Base-by-base conservation (phyloP, 2,888 invertebrate species). In the Tribolium freemani region DNA sequence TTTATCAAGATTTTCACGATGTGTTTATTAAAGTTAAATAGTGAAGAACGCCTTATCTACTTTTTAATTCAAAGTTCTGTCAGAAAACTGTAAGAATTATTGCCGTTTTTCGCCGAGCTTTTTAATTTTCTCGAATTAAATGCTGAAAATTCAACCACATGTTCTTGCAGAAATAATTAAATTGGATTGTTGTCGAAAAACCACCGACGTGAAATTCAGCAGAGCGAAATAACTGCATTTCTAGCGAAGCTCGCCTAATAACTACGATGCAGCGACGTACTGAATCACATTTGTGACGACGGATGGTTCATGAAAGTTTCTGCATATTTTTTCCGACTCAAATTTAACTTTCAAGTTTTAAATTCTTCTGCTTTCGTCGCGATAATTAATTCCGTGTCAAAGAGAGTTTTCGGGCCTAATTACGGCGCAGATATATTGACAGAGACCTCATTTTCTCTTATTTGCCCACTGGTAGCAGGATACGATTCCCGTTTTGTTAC, bases 181-280 rank as follows among this genome's bases (percentile, higher is more conserved):
- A 69, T 69, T 69, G 57, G 69, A 69, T 60, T 69, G 56, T 69
- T 69, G 69, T 60, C 53, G 60, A 69, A 69, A 69, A 60, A 69
- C 26, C 68, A 26, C 54, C 70, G 58, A 71, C 75, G 70, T 75
- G 67, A 64, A 71, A 58, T 56, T 68, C 76, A 76, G 48, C 75
- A 69, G 76, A 76, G 70, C 73, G 78, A 72, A 75, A 76, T 78
- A 78, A 78, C 71, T 75, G 72, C 76, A 77, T 77, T 77, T 72
- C 74, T 73, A 44, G 64, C 54, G 64, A 20, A 53, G 64, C 64
- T 53, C 21, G 53, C 8, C 53, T 64, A 64, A 64, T 64, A 64
- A 54, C 64, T 44, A 53, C 64, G 8, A 11, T 64, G 53, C 64
- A 54, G 26, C 53, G 44, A 21, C 64, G 53, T 26, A 53, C 21